Conservation (phyloP, 2,888 invertebrate genomes). For the Halictus quadricinctus region DNA sequence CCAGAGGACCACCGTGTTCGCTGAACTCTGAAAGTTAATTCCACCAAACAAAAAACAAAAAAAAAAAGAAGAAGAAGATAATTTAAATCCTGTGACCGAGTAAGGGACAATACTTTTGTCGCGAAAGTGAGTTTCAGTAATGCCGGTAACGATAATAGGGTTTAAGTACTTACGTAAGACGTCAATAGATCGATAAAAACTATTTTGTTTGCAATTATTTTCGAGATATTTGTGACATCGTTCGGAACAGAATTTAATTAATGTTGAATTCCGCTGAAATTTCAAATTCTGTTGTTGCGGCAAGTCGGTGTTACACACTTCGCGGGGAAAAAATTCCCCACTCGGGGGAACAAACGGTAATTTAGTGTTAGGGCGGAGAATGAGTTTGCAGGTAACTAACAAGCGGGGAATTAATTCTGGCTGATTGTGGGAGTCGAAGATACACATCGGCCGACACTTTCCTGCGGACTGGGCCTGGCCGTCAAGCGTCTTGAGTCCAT, state of each 20-base stretch:
- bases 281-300: no score
- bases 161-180: background rate
- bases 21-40: no score
- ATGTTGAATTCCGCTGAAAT: no score
- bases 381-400: background rate
- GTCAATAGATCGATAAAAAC: background rate
- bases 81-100: background rate
- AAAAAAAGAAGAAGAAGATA: background rate
- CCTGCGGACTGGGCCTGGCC: background rate
- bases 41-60: background rate
- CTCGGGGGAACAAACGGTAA: no score
- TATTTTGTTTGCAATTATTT: background rate
- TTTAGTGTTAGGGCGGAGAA: no score
- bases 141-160: background rate
- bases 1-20: no score
- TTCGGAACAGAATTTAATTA: background rate
- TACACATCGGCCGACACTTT: conserved; percentile 3
- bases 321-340: no score
- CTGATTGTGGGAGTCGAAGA: background rate
- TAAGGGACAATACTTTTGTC: background rate
- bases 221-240: background rate
- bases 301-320: no score
- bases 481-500: conserved; percentile 9
- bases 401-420: background rate
- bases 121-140: background rate